Evolutionary conservation across 2,888 invertebrate species (phyloP), one percentile per base, ranked within the genome.

Genomic region (Ferdinandea cuprea): DNA sequence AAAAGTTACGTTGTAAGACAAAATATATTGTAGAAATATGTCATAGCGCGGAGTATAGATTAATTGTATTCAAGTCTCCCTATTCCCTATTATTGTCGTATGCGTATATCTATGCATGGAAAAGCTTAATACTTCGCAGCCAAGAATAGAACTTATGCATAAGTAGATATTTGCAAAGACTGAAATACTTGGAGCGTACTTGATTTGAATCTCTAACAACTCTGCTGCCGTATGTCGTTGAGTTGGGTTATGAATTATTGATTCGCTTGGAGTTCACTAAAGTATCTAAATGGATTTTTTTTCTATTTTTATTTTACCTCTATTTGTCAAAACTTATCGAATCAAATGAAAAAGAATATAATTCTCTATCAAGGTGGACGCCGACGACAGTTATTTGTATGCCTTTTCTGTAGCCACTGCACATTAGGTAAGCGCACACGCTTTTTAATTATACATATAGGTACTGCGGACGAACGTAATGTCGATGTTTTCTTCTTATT

Each of bases 371-470:
- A 66, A 74, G 54, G 46, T 74, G 58, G 59, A 81, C 65, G 65
- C 59, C 52, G 71, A 46, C 71, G 76, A 81, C 81, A 71, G 81
- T 81, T 81, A 81, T 81, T 72, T 76, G 61, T 81, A 77, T 77
- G 76, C 76, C 46, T 50, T 72, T 35, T 66, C 61, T 71, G 66
- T 50, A 11, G 9, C 4, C 11, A 19, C 3, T 9, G 56, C 30
- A 59, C 50, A 54, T 76, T 72, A 76, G 76, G 61, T 72, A 71
- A 81, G 76, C 42, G 59, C 52, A 71, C 71, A 81, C 81, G 48
- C 76, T 71, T 71, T 21, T 13, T 2, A 66, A 48, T 61, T 66
- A 61, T 48, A 79, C n/a, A n/a, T n/a, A n/a, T n/a, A n/a, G n/a
- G n/a, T n/a, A n/a, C 59, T 59, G 37, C 59, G 52, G 19, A 8